Evolutionary conservation across 2,888 invertebrate genomes (phyloP), one percentile per base, ranked within the genome.

Genomic region (Andrena marginata): DNA sequence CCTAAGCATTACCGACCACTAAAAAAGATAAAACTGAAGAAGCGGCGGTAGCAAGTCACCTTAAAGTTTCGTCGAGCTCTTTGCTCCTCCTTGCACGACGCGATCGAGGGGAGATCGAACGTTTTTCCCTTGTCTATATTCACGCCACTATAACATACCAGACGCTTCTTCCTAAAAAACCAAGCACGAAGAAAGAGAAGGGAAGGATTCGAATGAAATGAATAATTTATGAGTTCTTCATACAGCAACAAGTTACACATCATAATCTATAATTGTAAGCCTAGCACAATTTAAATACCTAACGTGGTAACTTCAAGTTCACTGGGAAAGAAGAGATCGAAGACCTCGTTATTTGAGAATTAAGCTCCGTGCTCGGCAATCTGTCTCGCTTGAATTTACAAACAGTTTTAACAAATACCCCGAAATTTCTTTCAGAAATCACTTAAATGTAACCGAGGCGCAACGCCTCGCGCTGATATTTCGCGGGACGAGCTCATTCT

Each of bases 401-500:
- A 42, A 42, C 42, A 13, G 4, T 42, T 42, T 42, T 13, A 42
- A 42, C 1, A 5, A 5, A 42, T 1, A 4, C 16, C 16, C 7
- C 2, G 8, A 51, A 51, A 51, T 33, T 31, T 35, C 31, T 64
- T 59, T 56, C 13, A 20, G 5, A 13, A n/a, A 7, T 6, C 68
- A 16, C 31, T 74, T 3, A 13, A 35, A 51, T 16, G 13, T 23
- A 49, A 20, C 26, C 10, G 26, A 31, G 48, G 16, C 20, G 2
- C 7, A 6, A 8, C 3, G 6, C 20, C 54, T 33, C 65, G 35
- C 13, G 33, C 23, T 56, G 59, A 60, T 59, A 48, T 77, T 42
- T 42, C 51, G 23, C 23, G 31, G 51, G 42, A 67, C 51, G 42
- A 62, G 42, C 62, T 69, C 23, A 59, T 70, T 76, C 77, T 10